Evolutionary conservation across 2,797 vertebrate species (phyloP).

Genomic region (Monodelphis domestica): DNA sequence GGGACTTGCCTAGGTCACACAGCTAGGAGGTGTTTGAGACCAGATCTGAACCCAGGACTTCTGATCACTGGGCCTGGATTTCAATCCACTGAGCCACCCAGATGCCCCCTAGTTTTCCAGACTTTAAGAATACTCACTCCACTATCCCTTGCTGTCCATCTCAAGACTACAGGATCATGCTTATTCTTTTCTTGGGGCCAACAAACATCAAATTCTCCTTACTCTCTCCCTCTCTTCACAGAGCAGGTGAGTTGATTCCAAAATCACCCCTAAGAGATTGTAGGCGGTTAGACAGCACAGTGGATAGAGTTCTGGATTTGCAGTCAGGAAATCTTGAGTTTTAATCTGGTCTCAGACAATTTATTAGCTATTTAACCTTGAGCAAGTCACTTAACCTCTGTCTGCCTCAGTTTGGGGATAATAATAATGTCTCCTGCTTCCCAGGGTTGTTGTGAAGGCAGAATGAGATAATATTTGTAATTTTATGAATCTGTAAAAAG

Average conservation of each 20-base stretch:
- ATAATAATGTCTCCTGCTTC: neutral
- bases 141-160: neutral
- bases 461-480: neutral
- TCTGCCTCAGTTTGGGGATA: neutral
- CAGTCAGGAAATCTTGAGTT: neutral
- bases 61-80: too few relatives aligned
- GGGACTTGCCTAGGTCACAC: too few relatives aligned
- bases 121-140: neutral
- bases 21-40: too few relatives aligned
- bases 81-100: too few relatives aligned
- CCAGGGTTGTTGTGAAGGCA: neutral
- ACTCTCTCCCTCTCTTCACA: neutral
- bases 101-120: neutral
- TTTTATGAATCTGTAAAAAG: too few relatives aligned
- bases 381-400: neutral
- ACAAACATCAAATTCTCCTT: conserved; percentile 14
- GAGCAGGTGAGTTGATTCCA: neutral
- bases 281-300: neutral
- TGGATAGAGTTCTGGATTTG: neutral
- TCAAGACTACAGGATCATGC: neutral
- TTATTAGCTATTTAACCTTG: neutral
- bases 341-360: neutral
- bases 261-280: conserved; percentile 8
- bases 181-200: conserved; percentile 31
- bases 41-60: too few relatives aligned